Evolutionary conservation across 2,113 vertebrate genomes (phyloP).

Genomic region (Tenebrosternarchus preto): DNA sequence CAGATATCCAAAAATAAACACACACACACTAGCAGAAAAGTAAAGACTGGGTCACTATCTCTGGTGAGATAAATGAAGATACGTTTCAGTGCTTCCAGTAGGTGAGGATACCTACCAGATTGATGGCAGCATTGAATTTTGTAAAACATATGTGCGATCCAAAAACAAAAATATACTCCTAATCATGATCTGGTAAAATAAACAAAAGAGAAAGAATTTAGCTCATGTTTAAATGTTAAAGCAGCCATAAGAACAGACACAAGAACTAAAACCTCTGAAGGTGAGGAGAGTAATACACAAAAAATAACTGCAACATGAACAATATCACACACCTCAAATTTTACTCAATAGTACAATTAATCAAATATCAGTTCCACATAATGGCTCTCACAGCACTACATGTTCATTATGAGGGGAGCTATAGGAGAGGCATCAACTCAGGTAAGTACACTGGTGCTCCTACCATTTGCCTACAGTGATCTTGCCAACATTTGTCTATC

Average conservation of each 20-base stretch:
- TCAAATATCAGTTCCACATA: no score
- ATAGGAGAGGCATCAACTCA: background rate
- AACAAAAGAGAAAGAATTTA: conserved; percentile 18
- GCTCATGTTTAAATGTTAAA: background rate
- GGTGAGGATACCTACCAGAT: conserved; percentile 81
- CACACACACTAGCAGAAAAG: background rate
- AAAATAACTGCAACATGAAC: no score
- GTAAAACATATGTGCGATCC: conserved; percentile 98
- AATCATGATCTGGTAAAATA: conserved; percentile 91
- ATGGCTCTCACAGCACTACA: background rate
- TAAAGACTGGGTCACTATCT: background rate
- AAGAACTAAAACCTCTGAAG: background rate
- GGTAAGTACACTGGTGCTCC: conserved; percentile 32
- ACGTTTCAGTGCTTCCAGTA: background rate
- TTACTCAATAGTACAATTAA: no score
- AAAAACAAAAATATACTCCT: conserved; percentile 99
- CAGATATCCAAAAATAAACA: conserved; percentile 2
- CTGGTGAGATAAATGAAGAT: background rate
- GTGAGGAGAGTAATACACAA: no score
- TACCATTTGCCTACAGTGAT: conserved; percentile 99
- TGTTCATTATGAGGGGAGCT: background rate
- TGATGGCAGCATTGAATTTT: conserved; percentile 99
- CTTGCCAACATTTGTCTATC: conserved; percentile 99
- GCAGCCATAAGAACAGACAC: background rate
- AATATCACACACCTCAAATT: no score